Conservation (phyloP, 2,888 invertebrate species). For the Portevinia maculata region DNA sequence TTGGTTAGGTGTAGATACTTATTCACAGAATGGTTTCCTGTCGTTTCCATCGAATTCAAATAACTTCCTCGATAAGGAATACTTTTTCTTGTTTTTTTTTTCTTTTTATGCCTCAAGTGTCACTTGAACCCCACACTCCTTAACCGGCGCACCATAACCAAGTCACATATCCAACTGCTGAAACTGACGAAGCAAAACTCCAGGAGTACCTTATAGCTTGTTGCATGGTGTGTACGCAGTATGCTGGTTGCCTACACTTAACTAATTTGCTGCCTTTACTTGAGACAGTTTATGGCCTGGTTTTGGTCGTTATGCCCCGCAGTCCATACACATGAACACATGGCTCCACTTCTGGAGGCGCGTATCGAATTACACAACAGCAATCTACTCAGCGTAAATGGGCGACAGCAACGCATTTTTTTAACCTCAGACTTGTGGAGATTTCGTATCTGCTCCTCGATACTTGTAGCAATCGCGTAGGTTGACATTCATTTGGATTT, state of each 20-base stretch:
- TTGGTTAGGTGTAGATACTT: constrained; percentile 9
- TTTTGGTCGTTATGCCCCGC: constrained; percentile 53
- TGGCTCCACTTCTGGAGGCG: constrained; percentile 8
- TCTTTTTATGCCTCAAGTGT: constrained; percentile 51
- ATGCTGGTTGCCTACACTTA: constrained; percentile 72
- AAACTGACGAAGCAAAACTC: constrained; percentile 59
- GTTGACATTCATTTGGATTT: constrained; percentile 74
- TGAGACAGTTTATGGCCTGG: constrained; percentile 72
- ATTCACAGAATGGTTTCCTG: constrained; percentile 64
- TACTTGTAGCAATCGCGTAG: constrained; percentile 74
- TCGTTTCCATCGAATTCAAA: constrained; percentile 65
- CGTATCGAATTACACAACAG: constrained; percentile 72
- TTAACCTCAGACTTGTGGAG: constrained; percentile 42
- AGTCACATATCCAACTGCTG: not conserved
- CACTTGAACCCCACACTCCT: constrained; percentile 69
- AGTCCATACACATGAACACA: not conserved
- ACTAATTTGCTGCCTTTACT: constrained; percentile 73
- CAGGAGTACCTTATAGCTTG: constrained; percentile 69
- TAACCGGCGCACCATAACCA: constrained; percentile 31
- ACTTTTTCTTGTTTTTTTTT: constrained; percentile 8
- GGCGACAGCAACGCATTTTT: constrained; percentile 68
- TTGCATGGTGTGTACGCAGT: no score
- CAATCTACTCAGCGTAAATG: constrained; percentile 46
- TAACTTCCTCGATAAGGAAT: constrained; percentile 69
- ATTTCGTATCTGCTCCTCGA: constrained; percentile 70